Percentiles rank a stretch among this genome's conserved stretches.
Conservation (phyloP, 1,140 invertebrate species). For the Brachionus sp. region DNA sequence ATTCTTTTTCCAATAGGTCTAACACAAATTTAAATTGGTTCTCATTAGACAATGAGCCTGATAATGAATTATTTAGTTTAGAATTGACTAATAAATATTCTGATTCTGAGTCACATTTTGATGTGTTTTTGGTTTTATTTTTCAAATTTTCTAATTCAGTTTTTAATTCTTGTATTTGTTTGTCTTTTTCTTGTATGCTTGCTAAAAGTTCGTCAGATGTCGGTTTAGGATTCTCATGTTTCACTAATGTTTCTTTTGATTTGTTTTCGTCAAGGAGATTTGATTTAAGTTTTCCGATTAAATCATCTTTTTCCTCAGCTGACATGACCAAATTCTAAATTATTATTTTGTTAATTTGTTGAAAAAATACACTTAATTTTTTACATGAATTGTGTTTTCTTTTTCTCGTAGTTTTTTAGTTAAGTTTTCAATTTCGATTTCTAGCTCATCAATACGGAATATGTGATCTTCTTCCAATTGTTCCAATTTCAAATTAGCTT, state of each 20-base stretch:
- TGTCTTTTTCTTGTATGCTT: not conserved
- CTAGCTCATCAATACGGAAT: not conserved
- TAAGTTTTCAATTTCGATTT: conserved; percentile 18
- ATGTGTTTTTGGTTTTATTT: not conserved
- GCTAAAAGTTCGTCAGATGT: not conserved
- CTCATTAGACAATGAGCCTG: not conserved
- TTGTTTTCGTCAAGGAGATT: not conserved
- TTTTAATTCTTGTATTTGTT: conserved; percentile 15
- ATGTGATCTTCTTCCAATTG: not conserved
- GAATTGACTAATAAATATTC: not conserved
- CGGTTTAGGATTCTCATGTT: not conserved
- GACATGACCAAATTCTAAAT: conserved; percentile 20
- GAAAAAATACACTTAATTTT: not conserved
- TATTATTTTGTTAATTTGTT: not conserved
- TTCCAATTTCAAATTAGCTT: not conserved
- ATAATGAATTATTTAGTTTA: not conserved
- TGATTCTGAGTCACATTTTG: not conserved
- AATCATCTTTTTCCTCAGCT: conserved; percentile 30
- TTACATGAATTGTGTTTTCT: conserved; percentile 22
- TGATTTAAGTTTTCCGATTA: conserved; percentile 18
- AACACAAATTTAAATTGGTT: not conserved
- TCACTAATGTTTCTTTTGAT: not conserved
- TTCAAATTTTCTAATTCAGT: not conserved
- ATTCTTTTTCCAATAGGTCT: conserved; percentile 2
- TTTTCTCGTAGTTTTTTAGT: not conserved